Base-by-base conservation (phyloP, 2,888 invertebrate species). In the Sarcophaga caerulescens region DNA sequence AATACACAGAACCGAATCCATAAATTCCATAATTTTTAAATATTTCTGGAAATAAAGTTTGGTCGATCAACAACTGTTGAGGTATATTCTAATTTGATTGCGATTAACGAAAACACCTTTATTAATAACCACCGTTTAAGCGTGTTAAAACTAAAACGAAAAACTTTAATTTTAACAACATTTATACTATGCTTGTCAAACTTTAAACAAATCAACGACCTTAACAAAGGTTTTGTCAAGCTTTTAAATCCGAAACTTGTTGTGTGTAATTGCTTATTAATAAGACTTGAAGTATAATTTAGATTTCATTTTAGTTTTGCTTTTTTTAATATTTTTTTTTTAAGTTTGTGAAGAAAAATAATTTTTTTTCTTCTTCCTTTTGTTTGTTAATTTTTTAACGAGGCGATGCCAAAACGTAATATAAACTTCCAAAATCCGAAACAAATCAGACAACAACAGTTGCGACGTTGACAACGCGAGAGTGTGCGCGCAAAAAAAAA, bases 391-490 rank as follows among this genome's bases (percentile, higher is more conserved):
- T 71, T 85, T 85, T 83, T 81, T 83, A 85, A 85, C 83, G 80
- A 85, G 85, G 74, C 83, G 52, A 81, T 83, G 59, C 77, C 60
- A 85, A 69, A 11, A 63, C 76, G 23, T 68, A 79, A 59, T 25
- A 71, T 75, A 76, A 71, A 66, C 82, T 82, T 82, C 80, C 79
- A 85, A 82, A 79, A 82, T 70, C 79, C 76, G 68, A 85, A 80
- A 85, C 83, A 80, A 85, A 85, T 85, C 83, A 85, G 81, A 85
- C 77, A 74, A 83, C 85, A 85, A 81, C 75, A 79, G 76, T 57
- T 74, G 74, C 74, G 73, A 77, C 35, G 73, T 81, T 80, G 85
- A 76, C 79, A 71, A 69, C 25, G 78, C 76, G 74, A 75, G 45
- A 75, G 75, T 73, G 69, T 87, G 52, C 52, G 52, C 52, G 3